These are phyloP conservation scores for Hippocampus kuda DNA, from an alignment of 2,797 vertebrate species.

Conservation along the genomic window DNA sequence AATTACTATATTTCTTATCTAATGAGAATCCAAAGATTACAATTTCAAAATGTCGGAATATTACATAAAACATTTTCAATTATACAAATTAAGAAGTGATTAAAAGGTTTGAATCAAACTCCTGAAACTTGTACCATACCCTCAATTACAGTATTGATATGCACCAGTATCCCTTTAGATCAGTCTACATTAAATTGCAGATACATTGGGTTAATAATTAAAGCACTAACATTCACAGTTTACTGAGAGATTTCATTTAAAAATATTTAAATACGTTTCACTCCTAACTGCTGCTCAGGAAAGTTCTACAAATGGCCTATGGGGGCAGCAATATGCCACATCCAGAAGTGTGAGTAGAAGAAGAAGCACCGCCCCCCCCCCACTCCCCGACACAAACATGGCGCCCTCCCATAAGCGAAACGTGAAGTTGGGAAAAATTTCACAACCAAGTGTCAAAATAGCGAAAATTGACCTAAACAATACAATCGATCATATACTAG, in stretches of 20 bases:
- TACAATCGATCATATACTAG: conserved; percentile 62
- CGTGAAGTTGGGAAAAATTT: conserved; percentile 51
- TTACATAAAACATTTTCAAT: too few species aligned
- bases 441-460: conserved; percentile 25
- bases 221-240: not conserved
- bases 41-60: too few species aligned
- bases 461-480: conserved; percentile 48
- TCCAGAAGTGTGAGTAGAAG: not conserved
- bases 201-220: too few species aligned
- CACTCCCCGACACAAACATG: conserved; percentile 42
- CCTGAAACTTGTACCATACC: too few species aligned
- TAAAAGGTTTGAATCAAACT: too few species aligned
- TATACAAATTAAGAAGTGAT: too few species aligned
- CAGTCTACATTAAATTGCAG: too few species aligned
- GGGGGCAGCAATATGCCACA: not conserved
- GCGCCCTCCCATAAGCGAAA: conserved; percentile 64
- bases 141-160: too few species aligned
- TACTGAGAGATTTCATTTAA: not conserved
- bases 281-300: not conserved
- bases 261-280: not conserved
- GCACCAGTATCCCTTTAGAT: too few species aligned
- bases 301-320: not conserved
- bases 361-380: not conserved
- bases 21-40: too few species aligned
- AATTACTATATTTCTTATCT: too few species aligned